Base-by-base conservation (phyloP, 2,888 invertebrate genomes). In the Cheilosia impressa region DNA sequence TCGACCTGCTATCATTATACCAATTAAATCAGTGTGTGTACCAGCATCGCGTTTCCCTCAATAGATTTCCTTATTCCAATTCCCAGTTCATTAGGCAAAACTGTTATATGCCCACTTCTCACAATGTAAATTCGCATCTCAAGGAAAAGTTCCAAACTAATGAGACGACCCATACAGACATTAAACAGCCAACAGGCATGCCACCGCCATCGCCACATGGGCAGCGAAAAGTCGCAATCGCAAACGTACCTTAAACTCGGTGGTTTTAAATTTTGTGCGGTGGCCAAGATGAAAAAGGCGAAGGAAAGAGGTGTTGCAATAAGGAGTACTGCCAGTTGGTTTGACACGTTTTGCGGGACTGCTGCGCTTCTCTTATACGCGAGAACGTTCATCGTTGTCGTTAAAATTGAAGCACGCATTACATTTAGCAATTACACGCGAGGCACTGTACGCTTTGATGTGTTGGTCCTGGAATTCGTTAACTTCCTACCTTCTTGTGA, bases 381-480 rank as follows among this genome's bases (percentile, higher is more conserved):
- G n/a, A n/a, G 24, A n/a, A 24, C 24, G 9, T 24, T 62, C 47
- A 58, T 52, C 53, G 22, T 41, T 52, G 50, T 78, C 72, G 22
- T 62, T 62, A 38, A 62, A 53, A 53, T 80, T 80, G 66, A 76
- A 68, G 71, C 80, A 80, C 75, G 80, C 84, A 84, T 84, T 84
- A 79, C 80, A 69, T 43, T 45, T 24, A 69, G 65, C 73, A 84
- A 79, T 79, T 75, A 84, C 83, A 75, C 53, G 68, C 58, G 68
- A 69, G 58, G 63, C 63, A 63, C 71, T 41, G 68, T 79, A 45
- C 60, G 62, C 62, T 75, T 80, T 84, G 75, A 79, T 84, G 84
- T 84, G 75, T 84, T 80, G 60, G 80, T 80, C 80, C 75, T 84
- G 84, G 80, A 80, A 84, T 80, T 84, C 75, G 69, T 50, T 60